Base-by-base conservation (phyloP, 2,888 invertebrate genomes). In the Pheosia tremula region DNA sequence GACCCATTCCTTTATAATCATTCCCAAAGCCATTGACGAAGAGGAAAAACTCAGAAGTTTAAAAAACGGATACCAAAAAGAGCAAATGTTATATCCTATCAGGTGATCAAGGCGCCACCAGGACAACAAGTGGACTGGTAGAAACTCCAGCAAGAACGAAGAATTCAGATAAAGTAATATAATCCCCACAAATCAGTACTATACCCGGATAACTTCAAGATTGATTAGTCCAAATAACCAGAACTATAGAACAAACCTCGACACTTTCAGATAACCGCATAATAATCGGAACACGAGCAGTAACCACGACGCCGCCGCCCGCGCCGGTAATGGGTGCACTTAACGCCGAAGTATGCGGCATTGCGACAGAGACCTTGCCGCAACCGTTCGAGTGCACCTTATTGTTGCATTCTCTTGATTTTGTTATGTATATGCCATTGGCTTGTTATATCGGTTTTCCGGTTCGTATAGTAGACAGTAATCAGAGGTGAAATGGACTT, bases 191-290 rank as follows among this genome's bases (percentile, higher is more conserved):
- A 43, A 8, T 43, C 43, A 9, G 43, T 43, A 9, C 9, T 43
- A 43, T 43, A 43, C 43, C 43, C 43, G 43, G 43, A 9, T 8
- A 43, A 24, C 24, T 1, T 24, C 24, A 1, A 24, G 24, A 24
- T 24, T 24, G 24, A 24, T 24, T 24, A 1, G 5, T 47, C 47
- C n/a, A n/a, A 11, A 47, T 5, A 47, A 47, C 11, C 4, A 47
- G 5, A 7, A 41, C 24, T 24, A 41, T 8, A 8, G 8, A 47
- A n/a, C 5, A 47, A 47, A 47, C 47, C 47, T 47, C 57, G 72
- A 74, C 57, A 64, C 63, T 66, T 67, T 64, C 64, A 68, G 74
- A 74, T 76, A 74, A 76, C 65, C 64, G 58, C 67, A 68, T 56
- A 61, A 59, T 75, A 67, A 74, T 74, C 75, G 1, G 47, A 47